phyloP scores from a whole-genome alignment of 2,113 vertebrate genomes.

The Cavia porcellus region DNA sequence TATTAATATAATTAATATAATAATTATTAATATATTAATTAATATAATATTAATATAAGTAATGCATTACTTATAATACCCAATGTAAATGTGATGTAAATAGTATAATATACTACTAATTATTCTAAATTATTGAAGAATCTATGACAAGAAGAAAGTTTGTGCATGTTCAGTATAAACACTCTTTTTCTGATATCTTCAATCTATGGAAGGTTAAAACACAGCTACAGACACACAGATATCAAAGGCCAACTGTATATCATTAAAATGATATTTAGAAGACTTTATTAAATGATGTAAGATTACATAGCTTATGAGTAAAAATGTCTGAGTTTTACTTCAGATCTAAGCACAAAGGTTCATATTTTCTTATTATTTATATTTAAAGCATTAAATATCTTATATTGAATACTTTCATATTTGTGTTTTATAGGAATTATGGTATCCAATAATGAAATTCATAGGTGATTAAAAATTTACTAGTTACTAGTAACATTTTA shows the following conservation, averaged over 20 bases:
- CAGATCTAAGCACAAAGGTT: background rate
- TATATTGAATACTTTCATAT: background rate
- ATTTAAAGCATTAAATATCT: background rate
- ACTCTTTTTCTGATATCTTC: background rate
- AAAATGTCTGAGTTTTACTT: slow-evolving; percentile 6
- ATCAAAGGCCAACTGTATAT: background rate
- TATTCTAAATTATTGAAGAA: background rate
- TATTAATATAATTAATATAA: too few relatives aligned
- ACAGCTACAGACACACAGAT: too few relatives aligned
- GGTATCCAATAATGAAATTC: background rate
- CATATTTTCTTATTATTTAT: background rate
- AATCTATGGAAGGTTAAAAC: background rate
- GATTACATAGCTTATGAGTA: background rate
- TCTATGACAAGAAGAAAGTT: background rate
- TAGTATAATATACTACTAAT: background rate
- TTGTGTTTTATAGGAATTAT: background rate
- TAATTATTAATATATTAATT: too few relatives aligned
- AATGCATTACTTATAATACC: background rate
- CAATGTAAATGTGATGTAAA: background rate
- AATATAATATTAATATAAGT: too few relatives aligned
- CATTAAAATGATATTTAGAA: background rate
- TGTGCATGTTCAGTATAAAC: background rate
- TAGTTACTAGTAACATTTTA: background rate
- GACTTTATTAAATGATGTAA: background rate
- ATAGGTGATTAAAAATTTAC: background rate